Conservation (phyloP, 2,797 vertebrate species). For the Paramormyrops hopkinsi region DNA sequence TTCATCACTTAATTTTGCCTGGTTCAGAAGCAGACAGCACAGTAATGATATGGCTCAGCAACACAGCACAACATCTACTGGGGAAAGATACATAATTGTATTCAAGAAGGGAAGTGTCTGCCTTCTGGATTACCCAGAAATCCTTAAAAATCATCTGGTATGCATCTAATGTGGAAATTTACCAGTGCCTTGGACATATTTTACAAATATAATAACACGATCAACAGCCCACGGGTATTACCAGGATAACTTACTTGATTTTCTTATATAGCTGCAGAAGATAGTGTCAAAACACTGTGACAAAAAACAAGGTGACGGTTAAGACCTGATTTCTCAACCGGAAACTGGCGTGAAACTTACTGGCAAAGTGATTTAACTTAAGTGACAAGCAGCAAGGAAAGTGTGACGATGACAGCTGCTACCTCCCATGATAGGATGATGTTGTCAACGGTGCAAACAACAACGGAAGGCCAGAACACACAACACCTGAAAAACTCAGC, state of each 20-base stretch:
- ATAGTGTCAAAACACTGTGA: not conserved
- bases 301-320: not conserved
- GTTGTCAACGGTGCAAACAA: not conserved
- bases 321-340: not conserved
- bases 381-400: not conserved
- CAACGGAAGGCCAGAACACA: not conserved
- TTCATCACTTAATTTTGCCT: slow-evolving; percentile 1
- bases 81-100: not conserved
- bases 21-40: not conserved
- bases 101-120: not conserved
- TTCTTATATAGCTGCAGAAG: not conserved
- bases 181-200: not conserved
- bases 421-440: not conserved
- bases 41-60: slow-evolving; percentile 4
- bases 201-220: not conserved
- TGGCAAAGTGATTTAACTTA: not conserved
- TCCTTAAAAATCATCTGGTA: slow-evolving; percentile 7
- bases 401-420: not conserved
- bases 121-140: slow-evolving; percentile 1
- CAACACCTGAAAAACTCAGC: not conserved
- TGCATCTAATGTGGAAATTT: not conserved
- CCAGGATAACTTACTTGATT: not conserved
- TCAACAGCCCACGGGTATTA: not conserved
- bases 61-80: not conserved
- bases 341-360: not conserved